A percentile compares a stretch with the other conserved stretches of the same genome.
Evolutionary conservation across 2,113 vertebrate species (phyloP).

Genomic region (Prochilodus magdalenae): DNA sequence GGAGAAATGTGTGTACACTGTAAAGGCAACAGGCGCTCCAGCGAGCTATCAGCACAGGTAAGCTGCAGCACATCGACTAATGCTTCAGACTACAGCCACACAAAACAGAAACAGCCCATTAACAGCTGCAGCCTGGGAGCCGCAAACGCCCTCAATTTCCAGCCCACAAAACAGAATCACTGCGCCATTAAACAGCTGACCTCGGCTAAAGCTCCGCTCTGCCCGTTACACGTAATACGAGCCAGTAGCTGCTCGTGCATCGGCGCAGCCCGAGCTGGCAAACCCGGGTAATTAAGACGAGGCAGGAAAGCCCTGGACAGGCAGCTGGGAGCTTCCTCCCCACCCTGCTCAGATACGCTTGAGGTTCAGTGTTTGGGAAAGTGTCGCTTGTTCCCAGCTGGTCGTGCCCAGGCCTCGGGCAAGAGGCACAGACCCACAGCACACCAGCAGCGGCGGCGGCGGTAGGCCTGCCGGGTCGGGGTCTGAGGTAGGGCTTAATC

Average conservation of each 20-base stretch:
- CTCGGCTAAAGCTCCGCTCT: slow-evolving; percentile 6
- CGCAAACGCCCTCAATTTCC: slow-evolving; percentile 5
- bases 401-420: not conserved
- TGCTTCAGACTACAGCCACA: no score
- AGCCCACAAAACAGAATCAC: not conserved
- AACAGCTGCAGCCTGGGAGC: not conserved
- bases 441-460: not conserved
- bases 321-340: not conserved
- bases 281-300: not conserved
- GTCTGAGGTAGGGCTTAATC: not conserved
- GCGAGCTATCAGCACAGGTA: no score
- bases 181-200: slow-evolving; percentile 19
- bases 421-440: not conserved
- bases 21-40: no score
- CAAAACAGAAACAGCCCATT: not conserved
- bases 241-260: not conserved
- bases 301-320: not conserved
- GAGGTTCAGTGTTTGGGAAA: not conserved
- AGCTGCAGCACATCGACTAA: no score
- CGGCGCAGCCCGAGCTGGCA: no score
- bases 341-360: not conserved
- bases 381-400: not conserved
- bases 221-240: slow-evolving; percentile 1
- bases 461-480: not conserved
- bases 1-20: no score